Conservation (phyloP, 2,113 vertebrate genomes). For the Aptenodytes patagonicus region DNA sequence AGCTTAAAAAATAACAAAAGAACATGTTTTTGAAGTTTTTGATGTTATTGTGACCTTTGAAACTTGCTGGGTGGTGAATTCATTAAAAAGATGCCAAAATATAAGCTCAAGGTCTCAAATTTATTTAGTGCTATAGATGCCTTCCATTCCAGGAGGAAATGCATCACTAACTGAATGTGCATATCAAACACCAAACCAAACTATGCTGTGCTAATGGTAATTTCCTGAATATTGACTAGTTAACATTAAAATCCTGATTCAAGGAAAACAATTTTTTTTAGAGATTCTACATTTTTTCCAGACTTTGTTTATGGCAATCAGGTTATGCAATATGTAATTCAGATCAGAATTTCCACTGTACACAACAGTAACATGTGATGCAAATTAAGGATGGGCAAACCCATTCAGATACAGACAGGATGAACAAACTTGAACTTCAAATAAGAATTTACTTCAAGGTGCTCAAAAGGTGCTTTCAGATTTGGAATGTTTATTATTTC, state of each 20-base stretch:
- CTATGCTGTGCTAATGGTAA: not conserved
- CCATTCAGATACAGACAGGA: not conserved
- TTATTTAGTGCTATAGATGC: constrained; percentile 7
- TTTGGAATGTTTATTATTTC: constrained; percentile 1
- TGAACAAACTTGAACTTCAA: not conserved
- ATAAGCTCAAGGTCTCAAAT: not conserved
- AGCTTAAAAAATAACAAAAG: constrained; percentile 29
- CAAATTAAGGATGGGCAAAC: constrained; percentile 20
- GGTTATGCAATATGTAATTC: not conserved
- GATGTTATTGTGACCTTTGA: constrained; percentile 3
- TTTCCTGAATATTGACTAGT: not conserved
- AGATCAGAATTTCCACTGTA: constrained; percentile 36
- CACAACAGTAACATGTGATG: constrained; percentile 16
- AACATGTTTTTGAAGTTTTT: constrained; percentile 17
- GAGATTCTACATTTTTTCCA: not conserved
- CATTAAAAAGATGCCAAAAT: constrained; percentile 26
- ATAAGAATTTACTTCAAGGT: not conserved
- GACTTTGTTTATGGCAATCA: not conserved
- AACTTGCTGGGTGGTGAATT: constrained; percentile 8
- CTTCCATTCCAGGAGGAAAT: constrained; percentile 3
- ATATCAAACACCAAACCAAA: not conserved
- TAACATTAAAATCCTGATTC: not conserved
- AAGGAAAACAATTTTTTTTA: not conserved
- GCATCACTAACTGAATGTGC: not conserved
- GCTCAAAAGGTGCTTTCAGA: not conserved